Base-by-base conservation (phyloP, 2,888 invertebrate genomes). In the Oligia latruncula region DNA sequence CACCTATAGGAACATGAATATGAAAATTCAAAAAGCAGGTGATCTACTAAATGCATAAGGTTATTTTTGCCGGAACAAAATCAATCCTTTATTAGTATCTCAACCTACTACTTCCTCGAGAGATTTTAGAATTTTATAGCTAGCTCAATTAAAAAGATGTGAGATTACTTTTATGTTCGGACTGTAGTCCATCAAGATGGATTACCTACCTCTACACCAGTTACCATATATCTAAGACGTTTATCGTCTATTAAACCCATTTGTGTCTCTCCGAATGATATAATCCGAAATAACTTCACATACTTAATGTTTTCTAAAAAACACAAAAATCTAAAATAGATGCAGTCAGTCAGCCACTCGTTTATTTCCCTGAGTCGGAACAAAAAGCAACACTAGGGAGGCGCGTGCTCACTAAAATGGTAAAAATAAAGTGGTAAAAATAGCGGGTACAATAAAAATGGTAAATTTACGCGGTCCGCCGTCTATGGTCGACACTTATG, bases 381-480 rank as follows among this genome's bases (percentile, higher is more conserved):
- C 94, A 94, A 95, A 95, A 95, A 95, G 92, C 83, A 75, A 73
- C 80, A 88, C 88, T 90, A 90, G 94, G 94, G 94, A 91, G 94
- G 94, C 95, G 94, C 95, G 96, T 95, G 96, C 95, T 93, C 91
- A 92, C 93, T 93, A 93, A 94, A 94, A 93, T 93, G 93, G 93
- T 95, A 93, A 95, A 95, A 95, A 95, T 95, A 93, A 95, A 92
- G 87, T 90, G 92, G 92, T 93, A 94, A 93, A 93, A 95, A 96
- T 96, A 96, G 94, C 92, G 90, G 88, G 91, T 91, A 94, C 95
- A 95, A 96, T 97, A 97, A 97, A 96, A 96, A 94, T 93, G 94
- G 93, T 95, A 95, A 96, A 96, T 96, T 96, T 97, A 97, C 96
- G 96, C 93, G 94, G 93, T 92, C 92, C 90, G 94, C 94, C 92